These are phyloP conservation scores for Clistopyga incitator DNA, from an alignment of 2,888 invertebrate genomes.

Conservation along the genomic window DNA sequence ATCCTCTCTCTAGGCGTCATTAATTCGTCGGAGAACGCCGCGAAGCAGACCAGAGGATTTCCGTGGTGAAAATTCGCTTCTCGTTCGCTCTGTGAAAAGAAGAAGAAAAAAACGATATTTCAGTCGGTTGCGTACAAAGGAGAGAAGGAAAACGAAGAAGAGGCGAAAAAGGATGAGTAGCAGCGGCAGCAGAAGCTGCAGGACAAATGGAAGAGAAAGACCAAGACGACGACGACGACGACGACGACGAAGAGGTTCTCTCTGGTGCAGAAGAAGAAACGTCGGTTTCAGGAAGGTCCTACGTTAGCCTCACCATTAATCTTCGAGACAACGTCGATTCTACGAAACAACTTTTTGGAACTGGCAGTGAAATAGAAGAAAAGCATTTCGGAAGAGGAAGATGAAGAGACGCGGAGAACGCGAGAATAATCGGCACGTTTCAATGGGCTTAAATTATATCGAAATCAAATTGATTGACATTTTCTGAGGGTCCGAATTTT, in stretches of 20 bases:
- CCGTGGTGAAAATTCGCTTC: constrained; percentile 51
- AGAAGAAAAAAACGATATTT: constrained; percentile 47
- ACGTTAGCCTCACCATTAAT: constrained; percentile 72
- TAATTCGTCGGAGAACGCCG: constrained; percentile 62
- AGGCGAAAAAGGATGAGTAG: constrained; percentile 34
- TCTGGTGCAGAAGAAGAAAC: constrained; percentile 34
- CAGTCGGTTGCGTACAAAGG: constrained; percentile 42
- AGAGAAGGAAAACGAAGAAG: constrained; percentile 41
- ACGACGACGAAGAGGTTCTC: constrained; percentile 42
- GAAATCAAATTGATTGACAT: background rate
- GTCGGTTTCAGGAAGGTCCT: constrained; percentile 62
- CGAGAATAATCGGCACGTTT: constrained; percentile 8
- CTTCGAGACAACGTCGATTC: constrained; percentile 75
- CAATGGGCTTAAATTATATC: constrained; percentile 5
- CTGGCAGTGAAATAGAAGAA: constrained; percentile 24
- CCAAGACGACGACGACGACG: constrained; percentile 16
- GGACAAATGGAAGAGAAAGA: constrained; percentile 19
- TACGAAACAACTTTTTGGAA: constrained; percentile 70
- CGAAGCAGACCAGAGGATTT: constrained; percentile 35
- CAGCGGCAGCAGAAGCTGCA: background rate
- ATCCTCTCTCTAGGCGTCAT: constrained; percentile 45
- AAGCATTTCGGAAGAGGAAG: background rate
- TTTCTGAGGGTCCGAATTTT: background rate
- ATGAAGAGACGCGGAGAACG: constrained; percentile 2
- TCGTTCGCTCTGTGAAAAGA: constrained; percentile 16